Base-by-base conservation (phyloP, 2,888 invertebrate species). In the Pseudeuparius sepicola region DNA sequence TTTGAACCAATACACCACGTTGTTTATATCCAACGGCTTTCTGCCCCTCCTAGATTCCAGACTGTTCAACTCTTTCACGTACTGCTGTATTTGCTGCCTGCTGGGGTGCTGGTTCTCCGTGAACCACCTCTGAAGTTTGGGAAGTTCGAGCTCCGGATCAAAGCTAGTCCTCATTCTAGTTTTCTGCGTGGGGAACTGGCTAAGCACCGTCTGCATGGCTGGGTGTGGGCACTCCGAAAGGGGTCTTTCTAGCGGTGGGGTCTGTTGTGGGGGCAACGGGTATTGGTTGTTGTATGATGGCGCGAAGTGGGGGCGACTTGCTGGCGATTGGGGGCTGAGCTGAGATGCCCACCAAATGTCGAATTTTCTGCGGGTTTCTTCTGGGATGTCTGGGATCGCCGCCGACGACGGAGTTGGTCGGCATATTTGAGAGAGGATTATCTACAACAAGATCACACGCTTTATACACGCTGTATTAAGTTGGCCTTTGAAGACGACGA, bases 1-100 rank as follows among this genome's bases (percentile, higher is more conserved):
- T 61, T 96, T 94, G 65, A 98, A 98, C 90, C 90, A 90, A 55
- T 90, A 90, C 10, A 93, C 92, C 10, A 94, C 92, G 57, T 94
- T 94, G 56, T 92, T 92, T 3, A 94, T 83, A 61, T 96, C 94
- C 33, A 96, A 67, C 0, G 93, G 93, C 55, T 94, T 92, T 29
- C 94, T 71, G 1, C 93, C 94, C 33, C 88, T 73, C 24, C 96
- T 73, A 31, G 93, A 94, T 55, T 93, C 92, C 43, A 94, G 65
- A 39, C 80, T 78, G 60, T 98, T 98, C 45, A 98, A 66, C 56
- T 93, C 92, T 50, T 86, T 80, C 36, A 97, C 89, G 63, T 93
- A 97, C 45, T 89, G 85, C 51, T 93, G 89, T 56, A 98, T 93
- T 66, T 94, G 94, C 53, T 94, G 90, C 34, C 96, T 72, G 45